These are phyloP conservation scores for Girardinichthys multiradiatus DNA, from an alignment of 2,113 vertebrate species.

Conservation along the genomic window DNA sequence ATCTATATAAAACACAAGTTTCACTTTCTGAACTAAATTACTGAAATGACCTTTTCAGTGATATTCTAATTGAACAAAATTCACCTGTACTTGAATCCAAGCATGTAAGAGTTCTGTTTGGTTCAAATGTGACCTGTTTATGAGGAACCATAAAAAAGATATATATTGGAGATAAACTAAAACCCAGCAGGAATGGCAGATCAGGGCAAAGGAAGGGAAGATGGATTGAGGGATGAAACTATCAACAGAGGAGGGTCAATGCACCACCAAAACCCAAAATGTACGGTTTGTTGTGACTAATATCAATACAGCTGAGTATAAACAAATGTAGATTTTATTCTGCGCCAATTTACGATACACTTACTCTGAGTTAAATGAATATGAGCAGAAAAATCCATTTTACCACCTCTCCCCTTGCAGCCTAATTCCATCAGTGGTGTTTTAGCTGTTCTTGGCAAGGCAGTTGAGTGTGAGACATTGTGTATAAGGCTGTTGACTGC, in stretches of 20 bases:
- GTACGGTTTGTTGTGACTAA: constrained; percentile 45
- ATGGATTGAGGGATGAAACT: constrained; percentile 46
- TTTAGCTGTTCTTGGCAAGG: constrained; percentile 24
- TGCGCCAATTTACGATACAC: constrained; percentile 45
- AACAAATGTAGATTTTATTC: constrained; percentile 60
- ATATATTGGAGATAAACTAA: constrained; percentile 61
- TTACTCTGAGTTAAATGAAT: constrained; percentile 47
- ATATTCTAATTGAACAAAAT: too few relatives aligned
- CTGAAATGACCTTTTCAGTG: too few relatives aligned
- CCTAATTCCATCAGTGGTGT: constrained; percentile 38
- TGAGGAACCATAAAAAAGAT: constrained; percentile 51
- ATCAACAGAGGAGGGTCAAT: constrained; percentile 35
- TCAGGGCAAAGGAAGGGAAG: constrained; percentile 18
- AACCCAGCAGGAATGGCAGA: constrained; percentile 35
- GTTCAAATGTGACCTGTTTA: constrained; percentile 59
- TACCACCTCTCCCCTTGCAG: constrained; percentile 14
- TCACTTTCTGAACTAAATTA: too few relatives aligned
- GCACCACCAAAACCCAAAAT: constrained; percentile 56
- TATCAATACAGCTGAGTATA: constrained; percentile 55
- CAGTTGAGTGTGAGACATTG: background rate
- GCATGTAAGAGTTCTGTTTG: constrained; percentile 40
- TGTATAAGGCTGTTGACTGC: constrained; percentile 20
- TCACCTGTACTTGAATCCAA: constrained; percentile 1
- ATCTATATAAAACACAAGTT: too few relatives aligned
- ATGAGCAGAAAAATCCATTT: constrained; percentile 57